A percentile compares a stretch with the other conserved stretches of the same genome.
These are phyloP conservation scores for Tapera naevia DNA, from an alignment of 2,797 vertebrate genomes.

Conservation along the genomic window DNA sequence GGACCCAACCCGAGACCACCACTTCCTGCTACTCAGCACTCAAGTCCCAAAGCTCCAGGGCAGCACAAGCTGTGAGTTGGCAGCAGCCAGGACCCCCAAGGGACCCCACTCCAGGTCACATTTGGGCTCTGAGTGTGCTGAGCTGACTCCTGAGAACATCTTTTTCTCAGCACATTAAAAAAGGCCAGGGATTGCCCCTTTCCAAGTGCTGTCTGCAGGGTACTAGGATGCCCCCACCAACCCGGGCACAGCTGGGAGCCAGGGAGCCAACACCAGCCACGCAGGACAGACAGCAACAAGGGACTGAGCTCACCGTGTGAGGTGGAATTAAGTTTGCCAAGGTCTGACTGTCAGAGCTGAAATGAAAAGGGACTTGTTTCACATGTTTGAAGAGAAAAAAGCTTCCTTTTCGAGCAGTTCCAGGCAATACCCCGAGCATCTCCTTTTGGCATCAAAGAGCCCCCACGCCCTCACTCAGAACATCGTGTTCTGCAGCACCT, in stretches of 20 bases:
- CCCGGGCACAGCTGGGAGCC: background rate
- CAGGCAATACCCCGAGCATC: accelerated
- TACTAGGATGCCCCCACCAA: background rate
- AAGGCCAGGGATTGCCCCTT: background rate
- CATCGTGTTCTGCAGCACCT: background rate
- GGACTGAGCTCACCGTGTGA: background rate
- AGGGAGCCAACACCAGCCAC: accelerated
- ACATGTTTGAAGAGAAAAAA: background rate
- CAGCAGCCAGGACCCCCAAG: accelerated
- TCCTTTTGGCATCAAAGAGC: background rate
- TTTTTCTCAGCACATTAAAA: background rate
- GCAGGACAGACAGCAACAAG: too few relatives aligned
- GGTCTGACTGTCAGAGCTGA: background rate
- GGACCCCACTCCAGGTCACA: background rate
- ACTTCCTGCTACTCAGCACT: background rate
- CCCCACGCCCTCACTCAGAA: background rate
- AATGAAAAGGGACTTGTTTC: background rate
- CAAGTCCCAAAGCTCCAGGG: background rate
- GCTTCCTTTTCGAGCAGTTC: background rate
- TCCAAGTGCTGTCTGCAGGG: accelerated
- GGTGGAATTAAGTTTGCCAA: background rate
- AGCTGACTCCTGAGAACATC: accelerated
- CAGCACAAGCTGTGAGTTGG: background rate
- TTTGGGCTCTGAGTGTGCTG: background rate
- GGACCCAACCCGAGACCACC: background rate